These are phyloP conservation scores for Tetheella fluctuosa DNA, from an alignment of 2,888 invertebrate species.

Conservation along the genomic window DNA sequence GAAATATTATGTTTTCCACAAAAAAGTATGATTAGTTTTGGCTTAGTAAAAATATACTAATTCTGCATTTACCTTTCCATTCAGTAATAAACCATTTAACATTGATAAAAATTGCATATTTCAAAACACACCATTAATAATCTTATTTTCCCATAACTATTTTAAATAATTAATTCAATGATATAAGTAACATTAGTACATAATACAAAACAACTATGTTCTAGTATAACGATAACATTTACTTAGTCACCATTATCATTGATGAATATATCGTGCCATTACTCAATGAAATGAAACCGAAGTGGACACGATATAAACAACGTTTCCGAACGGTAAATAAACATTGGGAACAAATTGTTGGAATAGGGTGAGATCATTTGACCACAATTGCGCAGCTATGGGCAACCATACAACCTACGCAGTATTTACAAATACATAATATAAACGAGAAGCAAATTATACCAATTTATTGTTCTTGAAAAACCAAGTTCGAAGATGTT, in stretches of 20 bases:
- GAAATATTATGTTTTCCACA: too few relatives aligned
- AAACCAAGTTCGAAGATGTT: background rate
- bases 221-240: background rate
- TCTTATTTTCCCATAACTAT: too few relatives aligned
- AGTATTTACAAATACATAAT: background rate
- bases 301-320: constrained; percentile 8
- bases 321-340: constrained; percentile 10
- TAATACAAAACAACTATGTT: too few relatives aligned
- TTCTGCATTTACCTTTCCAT: too few relatives aligned
- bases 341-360: background rate
- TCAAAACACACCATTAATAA: too few relatives aligned
- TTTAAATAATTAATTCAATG: too few relatives aligned
- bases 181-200: too few relatives aligned
- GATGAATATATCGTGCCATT: constrained; percentile 11
- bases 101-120: too few relatives aligned
- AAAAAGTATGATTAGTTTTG: too few relatives aligned
- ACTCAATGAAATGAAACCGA: constrained; percentile 6
- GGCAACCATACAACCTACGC: background rate
- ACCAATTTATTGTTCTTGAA: background rate
- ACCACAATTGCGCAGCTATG: background rate
- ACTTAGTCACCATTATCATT: constrained; percentile 8
- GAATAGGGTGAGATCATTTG: background rate
- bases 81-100: too few relatives aligned
- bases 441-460: background rate
- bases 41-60: too few relatives aligned